phyloP scores from a whole-genome alignment of 2,797 vertebrate species.

The Paramormyrops hopkinsi region DNA sequence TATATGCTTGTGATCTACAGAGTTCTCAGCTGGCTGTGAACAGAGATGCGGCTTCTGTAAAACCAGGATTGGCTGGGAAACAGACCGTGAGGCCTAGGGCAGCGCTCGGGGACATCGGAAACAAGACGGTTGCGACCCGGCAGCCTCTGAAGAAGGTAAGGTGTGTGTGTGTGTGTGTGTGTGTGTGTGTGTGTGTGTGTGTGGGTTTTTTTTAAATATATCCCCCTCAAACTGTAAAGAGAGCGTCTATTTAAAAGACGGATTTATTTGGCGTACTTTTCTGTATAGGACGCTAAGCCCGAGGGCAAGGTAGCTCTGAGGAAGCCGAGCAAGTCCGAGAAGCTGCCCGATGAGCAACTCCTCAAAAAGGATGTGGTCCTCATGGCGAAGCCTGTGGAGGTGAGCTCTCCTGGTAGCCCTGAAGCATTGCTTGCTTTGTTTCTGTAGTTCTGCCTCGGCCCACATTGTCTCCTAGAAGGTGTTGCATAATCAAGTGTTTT shows the following conservation, averaged over 20 bases:
- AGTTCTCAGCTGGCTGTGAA: constrained; percentile 58
- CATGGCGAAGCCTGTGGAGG: constrained; percentile 39
- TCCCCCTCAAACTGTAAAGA: neutral
- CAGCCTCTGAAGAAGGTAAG: constrained; percentile 56
- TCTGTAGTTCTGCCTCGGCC: neutral
- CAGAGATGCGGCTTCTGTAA: constrained; percentile 45
- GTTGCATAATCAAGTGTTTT: neutral
- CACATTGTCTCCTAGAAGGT: neutral
- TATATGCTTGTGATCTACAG: constrained; percentile 37
- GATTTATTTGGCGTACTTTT: neutral
- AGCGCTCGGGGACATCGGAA: constrained; percentile 68
- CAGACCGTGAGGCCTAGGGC: constrained; percentile 50
- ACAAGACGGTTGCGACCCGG: constrained; percentile 43
- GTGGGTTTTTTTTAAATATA: too few relatives aligned
- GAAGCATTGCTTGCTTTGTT: neutral
- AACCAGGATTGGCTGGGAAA: constrained; percentile 49
- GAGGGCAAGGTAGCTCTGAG: constrained; percentile 45
- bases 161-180: neutral
- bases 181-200: too few relatives aligned
- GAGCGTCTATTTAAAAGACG: fast-evolving
- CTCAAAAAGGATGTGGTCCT: constrained; percentile 32
- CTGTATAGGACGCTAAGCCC: constrained; percentile 43
- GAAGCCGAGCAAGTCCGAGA: constrained; percentile 38
- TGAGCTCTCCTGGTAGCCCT: constrained; percentile 18
- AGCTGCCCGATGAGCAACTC: constrained; percentile 30